Base-by-base conservation (phyloP, 2,113 vertebrate genomes). In the Gallinago jamesoni region DNA sequence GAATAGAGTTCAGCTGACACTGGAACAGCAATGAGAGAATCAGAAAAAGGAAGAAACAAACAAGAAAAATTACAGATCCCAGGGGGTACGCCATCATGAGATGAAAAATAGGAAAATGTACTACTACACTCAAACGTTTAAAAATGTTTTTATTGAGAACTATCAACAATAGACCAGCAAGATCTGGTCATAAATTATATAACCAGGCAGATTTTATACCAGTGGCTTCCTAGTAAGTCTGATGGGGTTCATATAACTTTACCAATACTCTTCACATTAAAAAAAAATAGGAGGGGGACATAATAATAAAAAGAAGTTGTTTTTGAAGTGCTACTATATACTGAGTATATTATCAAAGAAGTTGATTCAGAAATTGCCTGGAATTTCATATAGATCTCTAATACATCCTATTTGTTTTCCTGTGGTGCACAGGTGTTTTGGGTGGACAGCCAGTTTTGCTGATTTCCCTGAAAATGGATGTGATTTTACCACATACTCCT, bases 271-370 rank as follows among this genome's bases (percentile, higher is more conserved):
- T 27, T 48, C 1, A 76, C 7, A 28, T 17, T 18, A 12, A 9
- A 12, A 31, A 30, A 48, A 59, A 43, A 25, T 1, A 28, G 7
- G 6, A 67, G 4, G 4, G 1, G 5, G 3, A 27, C 3, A 27
- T 62, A 79, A 24, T 14, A 72, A n/a, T 48, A 55, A 28, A 47
- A 68, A 48, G 5, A 73, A 6, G 7, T 39, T 59, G 7, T 27
- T 73, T n/a, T 55, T 74, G n/a, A 88, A 88, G 21, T 30, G 15
- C 12, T 69, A n/a, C 39, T 64, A 39, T 27, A 31, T 33, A 23
- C 7, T 35, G 2, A 84, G 11, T 22, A 35, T 33, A 27, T 53
- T 23, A 20, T 24, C 6, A 62, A 53, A 83, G 13, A 75, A 55
- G 2, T 21, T 73, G 7, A 9, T 63, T 7, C 11, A 66, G 16